Evolutionary conservation across 2,797 vertebrate genomes (phyloP).

Genomic region (Oreochromis mossambicus): DNA sequence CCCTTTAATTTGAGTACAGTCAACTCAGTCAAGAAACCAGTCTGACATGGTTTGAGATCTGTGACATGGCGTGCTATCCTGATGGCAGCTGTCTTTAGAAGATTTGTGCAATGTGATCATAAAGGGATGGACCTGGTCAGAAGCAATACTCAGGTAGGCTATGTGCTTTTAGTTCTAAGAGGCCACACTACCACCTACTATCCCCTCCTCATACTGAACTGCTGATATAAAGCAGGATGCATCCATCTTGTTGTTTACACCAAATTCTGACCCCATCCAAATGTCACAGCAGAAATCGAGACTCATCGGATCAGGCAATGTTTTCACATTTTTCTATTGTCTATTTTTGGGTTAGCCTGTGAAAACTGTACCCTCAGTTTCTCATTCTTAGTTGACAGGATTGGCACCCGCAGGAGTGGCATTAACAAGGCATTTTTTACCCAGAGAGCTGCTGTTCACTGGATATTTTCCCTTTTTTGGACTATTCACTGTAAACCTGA

Average conservation of each 20-base stretch:
- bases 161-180: background rate
- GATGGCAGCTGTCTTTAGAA: background rate
- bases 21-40: background rate
- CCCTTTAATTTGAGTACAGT: background rate
- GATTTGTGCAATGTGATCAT: background rate
- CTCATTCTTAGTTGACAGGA: background rate
- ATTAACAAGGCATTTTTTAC: background rate
- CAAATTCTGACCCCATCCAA: background rate
- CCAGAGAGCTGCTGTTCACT: background rate
- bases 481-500: background rate
- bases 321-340: background rate
- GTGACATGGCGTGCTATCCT: background rate
- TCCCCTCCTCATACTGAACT: background rate
- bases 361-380: background rate
- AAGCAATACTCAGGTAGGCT: background rate
- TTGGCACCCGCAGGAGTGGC: background rate
- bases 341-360: background rate
- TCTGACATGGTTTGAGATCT: background rate
- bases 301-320: background rate
- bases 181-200: background rate
- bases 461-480: background rate
- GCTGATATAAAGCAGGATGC: background rate
- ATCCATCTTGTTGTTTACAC: background rate
- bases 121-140: background rate
- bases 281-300: background rate